Evolutionary conservation across 2,888 invertebrate species (phyloP).

Genomic region (Metacarcinus magister): DNA sequence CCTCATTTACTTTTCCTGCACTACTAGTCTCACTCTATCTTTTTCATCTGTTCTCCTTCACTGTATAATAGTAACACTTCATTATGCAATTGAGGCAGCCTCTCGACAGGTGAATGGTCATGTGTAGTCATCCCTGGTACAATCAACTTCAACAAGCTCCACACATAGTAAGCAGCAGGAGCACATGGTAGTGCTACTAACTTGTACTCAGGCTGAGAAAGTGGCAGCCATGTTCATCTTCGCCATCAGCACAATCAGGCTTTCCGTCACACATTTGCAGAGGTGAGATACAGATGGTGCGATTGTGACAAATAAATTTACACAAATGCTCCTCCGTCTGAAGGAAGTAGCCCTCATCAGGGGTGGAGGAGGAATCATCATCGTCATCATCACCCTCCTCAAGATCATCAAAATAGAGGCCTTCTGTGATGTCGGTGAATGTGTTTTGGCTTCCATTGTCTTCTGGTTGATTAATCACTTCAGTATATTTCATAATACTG

Average conservation of each 20-base stretch:
- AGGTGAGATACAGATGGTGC: slow-evolving; percentile 88
- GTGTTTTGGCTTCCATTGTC: not conserved
- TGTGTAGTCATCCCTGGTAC: not conserved
- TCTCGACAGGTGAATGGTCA: not conserved
- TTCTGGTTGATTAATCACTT: not conserved
- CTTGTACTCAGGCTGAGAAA: slow-evolving; percentile 59
- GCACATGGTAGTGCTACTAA: slow-evolving; percentile 60
- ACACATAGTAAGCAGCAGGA: not conserved
- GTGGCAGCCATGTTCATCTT: slow-evolving; percentile 86
- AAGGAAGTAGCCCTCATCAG: slow-evolving; percentile 66
- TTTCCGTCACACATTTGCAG: slow-evolving; percentile 87
- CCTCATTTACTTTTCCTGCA: no score
- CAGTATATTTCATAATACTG: not conserved
- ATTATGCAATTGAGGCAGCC: not conserved
- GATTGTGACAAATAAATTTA: slow-evolving; percentile 86
- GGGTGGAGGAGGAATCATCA: slow-evolving; percentile 62
- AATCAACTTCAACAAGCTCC: not conserved
- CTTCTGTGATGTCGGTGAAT: slow-evolving; percentile 46
- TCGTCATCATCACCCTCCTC: slow-evolving; percentile 56
- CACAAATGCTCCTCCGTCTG: slow-evolving; percentile 77
- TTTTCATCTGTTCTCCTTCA: not conserved
- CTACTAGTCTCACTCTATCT: not conserved
- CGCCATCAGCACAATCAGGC: slow-evolving; percentile 88
- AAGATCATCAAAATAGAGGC: slow-evolving; percentile 69
- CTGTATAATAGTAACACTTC: not conserved